Base-by-base conservation (phyloP, 2,797 vertebrate genomes). In the Girardinus metallicus region DNA sequence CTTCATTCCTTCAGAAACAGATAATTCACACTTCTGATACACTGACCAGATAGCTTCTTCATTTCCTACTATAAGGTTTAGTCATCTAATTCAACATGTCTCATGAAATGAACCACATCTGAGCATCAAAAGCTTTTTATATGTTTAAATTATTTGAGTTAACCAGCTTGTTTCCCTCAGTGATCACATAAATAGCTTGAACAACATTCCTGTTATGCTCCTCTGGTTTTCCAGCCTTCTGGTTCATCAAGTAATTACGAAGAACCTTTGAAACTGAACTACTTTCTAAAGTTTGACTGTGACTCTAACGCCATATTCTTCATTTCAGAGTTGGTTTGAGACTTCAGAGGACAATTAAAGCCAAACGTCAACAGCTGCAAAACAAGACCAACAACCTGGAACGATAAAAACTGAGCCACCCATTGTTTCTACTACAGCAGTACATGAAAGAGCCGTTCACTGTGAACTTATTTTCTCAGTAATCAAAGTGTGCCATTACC, bases 401-500 rank as follows among this genome's bases (percentile, higher is more conserved):
- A 23, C 5, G 5, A 51, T 23, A 6, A 13, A 34, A 51, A 43
- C 9, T 3, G 51, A 1, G 21, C 8, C 41, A 3, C 41, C 26
- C 13, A 29, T 44, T 51, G 4, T 76, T 53, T 62, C 16, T 31
- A 60, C 26, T 12, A 29, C 66, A 21, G 70, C 43, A 41, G 46
- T n/a, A 75, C 55, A n/a, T 26, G 53, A 64, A 44, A 71, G 41
- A 71, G 39, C 26, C 13, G 26, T 1, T 44, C 5, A 44, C 23
- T 29, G 26, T 49, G 26, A 0, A n/a, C 16, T 49, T 51, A 66
- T 73, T 80, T 79, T 78, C 18, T 29, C 31, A 62, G 31, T 55
- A 49, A 82, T 78, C 16, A 73, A 77, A 31, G 53, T 29, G 49
- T 1, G 74, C 3, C 51, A 73, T 62, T 57, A 64, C 80, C 64